Conservation (phyloP, 2,888 invertebrate species). For the Epistrophella euchroma region DNA sequence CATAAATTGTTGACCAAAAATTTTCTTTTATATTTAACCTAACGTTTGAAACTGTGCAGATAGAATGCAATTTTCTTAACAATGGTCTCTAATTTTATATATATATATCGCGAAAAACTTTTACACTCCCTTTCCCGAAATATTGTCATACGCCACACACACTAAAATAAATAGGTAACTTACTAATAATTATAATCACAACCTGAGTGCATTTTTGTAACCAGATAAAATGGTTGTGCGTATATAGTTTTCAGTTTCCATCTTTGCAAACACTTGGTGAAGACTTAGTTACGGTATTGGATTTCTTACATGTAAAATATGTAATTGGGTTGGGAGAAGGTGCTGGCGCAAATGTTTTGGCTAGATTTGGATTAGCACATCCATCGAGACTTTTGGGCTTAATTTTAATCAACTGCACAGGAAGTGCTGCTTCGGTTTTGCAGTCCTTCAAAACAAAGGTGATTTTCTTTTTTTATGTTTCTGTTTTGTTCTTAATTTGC, state of each 20-base stretch:
- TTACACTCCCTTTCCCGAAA: too few relatives aligned
- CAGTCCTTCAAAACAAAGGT: slow-evolving; percentile 94
- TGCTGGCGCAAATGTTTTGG: slow-evolving; percentile 93
- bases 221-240: slow-evolving; percentile 6
- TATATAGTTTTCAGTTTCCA: slow-evolving; percentile 90
- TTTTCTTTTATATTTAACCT: too few relatives aligned
- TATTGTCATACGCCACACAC: too few relatives aligned
- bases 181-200: background rate
- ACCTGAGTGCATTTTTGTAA: slow-evolving; percentile 2
- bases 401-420: slow-evolving; percentile 94
- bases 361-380: slow-evolving; percentile 93
- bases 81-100: too few relatives aligned
- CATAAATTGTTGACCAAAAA: too few relatives aligned
- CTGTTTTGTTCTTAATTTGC: background rate
- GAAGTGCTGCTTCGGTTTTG: slow-evolving; percentile 92
- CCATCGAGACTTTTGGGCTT: slow-evolving; percentile 91
- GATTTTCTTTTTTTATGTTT: slow-evolving; percentile 68
- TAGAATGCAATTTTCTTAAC: too few relatives aligned
- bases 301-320: slow-evolving; percentile 92
- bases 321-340: slow-evolving; percentile 95
- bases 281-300: slow-evolving; percentile 91
- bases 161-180: too few relatives aligned
- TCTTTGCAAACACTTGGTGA: slow-evolving; percentile 92
- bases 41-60: too few relatives aligned
- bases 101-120: too few relatives aligned